phyloP scores from a whole-genome alignment of 92 coral and sea anemone genomes.

The Pocillopora meandrina region DNA sequence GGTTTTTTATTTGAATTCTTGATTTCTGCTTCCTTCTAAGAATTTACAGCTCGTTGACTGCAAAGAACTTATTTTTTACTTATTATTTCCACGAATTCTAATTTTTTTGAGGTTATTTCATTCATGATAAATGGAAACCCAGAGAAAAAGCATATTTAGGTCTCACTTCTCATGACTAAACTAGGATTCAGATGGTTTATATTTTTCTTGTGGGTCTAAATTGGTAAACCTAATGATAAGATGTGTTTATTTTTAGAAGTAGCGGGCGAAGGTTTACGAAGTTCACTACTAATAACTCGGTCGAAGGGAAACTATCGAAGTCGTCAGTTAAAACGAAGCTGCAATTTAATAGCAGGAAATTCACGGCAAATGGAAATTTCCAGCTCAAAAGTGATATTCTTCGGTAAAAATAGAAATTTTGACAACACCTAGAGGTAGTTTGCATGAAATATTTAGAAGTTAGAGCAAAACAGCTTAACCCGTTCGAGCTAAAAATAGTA shows the following conservation, averaged over 20 bases:
- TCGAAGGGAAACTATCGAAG: background rate
- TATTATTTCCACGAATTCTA: background rate
- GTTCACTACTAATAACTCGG: background rate
- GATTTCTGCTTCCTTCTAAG: too few species aligned
- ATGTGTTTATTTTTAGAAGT: background rate
- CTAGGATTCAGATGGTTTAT: background rate
- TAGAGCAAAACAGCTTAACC: background rate
- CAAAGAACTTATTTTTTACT: background rate
- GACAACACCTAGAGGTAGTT: background rate
- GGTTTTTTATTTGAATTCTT: too few species aligned
- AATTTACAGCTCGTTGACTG: background rate
- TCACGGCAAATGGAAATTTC: background rate
- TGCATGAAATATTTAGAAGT: slow-evolving; percentile 4
- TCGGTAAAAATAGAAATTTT: background rate
- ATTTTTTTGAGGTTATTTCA: background rate
- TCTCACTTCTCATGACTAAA: slow-evolving; percentile 1
- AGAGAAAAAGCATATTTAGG: background rate
- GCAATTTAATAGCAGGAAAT: background rate
- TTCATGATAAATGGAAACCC: background rate
- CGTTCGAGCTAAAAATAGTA: slow-evolving; percentile 30
- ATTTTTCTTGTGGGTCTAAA: background rate
- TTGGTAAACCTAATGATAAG: background rate
- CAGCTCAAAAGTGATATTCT: background rate
- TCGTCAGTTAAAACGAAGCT: background rate
- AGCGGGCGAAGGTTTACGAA: background rate